Evolutionary conservation across 2,113 vertebrate genomes (phyloP).

Genomic region (Apeltes quadracus): DNA sequence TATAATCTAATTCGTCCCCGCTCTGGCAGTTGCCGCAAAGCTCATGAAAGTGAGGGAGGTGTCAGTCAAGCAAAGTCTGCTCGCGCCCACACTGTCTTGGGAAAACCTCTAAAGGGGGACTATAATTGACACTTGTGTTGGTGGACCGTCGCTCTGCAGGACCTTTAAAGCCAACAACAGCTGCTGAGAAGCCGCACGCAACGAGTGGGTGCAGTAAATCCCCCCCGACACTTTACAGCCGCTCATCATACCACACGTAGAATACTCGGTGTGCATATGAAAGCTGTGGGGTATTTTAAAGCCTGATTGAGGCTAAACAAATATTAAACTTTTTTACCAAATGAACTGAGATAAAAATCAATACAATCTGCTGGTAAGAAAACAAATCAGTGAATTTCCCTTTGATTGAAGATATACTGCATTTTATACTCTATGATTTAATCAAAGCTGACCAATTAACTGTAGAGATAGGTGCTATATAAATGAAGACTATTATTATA

Average conservation of each 20-base stretch:
- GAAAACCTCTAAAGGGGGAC: conserved; percentile 23
- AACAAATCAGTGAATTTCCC: conserved; percentile 1
- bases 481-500: conserved; percentile 19
- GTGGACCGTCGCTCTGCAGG: neutral
- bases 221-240: neutral
- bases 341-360: neutral
- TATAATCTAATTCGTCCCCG: neutral
- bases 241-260: neutral
- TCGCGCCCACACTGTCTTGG: conserved; percentile 1
- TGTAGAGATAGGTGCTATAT: conserved; percentile 10
- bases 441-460: conserved; percentile 16
- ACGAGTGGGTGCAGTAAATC: neutral
- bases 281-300: neutral
- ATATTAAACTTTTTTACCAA: neutral
- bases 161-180: neutral
- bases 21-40: neutral
- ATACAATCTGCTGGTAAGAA: conserved; percentile 13
- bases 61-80: neutral
- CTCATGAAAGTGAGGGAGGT: neutral
- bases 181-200: conserved; percentile 1
- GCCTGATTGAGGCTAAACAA: neutral
- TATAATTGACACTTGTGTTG: conserved; percentile 34
- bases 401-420: neutral
- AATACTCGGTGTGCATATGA: neutral
- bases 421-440: conserved; percentile 10